Evolutionary conservation across 2,888 invertebrate genomes (phyloP).

Genomic region (Zaprionus lineosus): DNA sequence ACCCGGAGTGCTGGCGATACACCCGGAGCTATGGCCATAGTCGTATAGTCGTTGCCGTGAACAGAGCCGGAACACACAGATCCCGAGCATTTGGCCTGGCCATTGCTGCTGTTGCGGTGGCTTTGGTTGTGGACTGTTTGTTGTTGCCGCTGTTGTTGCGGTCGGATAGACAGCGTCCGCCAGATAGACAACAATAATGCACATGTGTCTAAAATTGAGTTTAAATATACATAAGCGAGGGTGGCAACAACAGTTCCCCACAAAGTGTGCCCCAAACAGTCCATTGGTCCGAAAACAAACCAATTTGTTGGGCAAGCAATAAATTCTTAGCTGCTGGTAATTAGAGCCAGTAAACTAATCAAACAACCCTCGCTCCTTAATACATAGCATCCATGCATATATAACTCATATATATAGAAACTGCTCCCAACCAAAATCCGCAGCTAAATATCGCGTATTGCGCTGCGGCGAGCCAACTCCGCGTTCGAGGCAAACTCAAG

Average conservation of each 20-base stretch:
- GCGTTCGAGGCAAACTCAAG: no score
- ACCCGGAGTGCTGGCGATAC: no score
- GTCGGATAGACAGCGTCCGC: slow-evolving; percentile 70
- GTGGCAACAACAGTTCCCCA: not conserved
- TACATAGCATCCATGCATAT: slow-evolving; percentile 5
- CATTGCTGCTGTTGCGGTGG: slow-evolving; percentile 62
- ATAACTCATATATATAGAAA: slow-evolving; percentile 6
- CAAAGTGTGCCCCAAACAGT: not conserved
- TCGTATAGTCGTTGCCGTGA: no score
- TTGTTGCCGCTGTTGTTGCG: slow-evolving; percentile 72
- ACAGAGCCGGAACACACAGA: slow-evolving; percentile 17
- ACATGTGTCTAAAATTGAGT: slow-evolving; percentile 76
- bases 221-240: slow-evolving; percentile 66
- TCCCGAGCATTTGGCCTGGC: slow-evolving; percentile 37
- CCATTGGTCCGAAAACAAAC: no score
- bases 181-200: slow-evolving; percentile 77
- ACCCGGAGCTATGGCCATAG: slow-evolving; percentile 7
- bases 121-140: slow-evolving; percentile 65
- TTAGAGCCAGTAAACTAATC: not conserved
- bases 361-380: slow-evolving; percentile 1
- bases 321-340: no score
- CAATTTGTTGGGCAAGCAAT: no score
- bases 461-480: no score
- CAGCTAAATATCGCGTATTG: slow-evolving; percentile 80
- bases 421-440: slow-evolving; percentile 68